Percentiles rank a stretch among this genome's conserved stretches.
These are phyloP conservation scores for Drosophila elegans DNA, from an alignment of 1,140 invertebrate genomes.

Conservation along the genomic window DNA sequence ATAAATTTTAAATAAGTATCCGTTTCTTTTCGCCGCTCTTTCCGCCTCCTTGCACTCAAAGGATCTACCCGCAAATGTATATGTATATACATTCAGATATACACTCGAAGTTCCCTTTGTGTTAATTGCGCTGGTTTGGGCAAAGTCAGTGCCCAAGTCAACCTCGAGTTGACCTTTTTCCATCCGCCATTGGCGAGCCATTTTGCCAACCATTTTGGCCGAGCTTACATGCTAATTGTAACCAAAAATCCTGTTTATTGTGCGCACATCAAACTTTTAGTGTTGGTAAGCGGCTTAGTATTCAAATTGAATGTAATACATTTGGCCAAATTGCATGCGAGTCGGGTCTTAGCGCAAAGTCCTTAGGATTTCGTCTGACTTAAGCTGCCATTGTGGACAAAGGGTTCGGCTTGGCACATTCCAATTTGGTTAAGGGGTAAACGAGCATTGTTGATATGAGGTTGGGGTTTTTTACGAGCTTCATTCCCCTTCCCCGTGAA, in stretches of 20 bases:
- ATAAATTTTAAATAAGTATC: slow-evolving; percentile 84
- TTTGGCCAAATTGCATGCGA: slow-evolving; percentile 81
- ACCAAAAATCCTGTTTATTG: slow-evolving; percentile 82
- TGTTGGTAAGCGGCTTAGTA: slow-evolving; percentile 83
- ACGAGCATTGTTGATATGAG: slow-evolving; percentile 43
- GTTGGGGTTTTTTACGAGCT: slow-evolving; percentile 37
- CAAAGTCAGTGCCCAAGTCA: slow-evolving; percentile 71
- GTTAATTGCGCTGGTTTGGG: slow-evolving; percentile 73
- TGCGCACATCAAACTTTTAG: slow-evolving; percentile 83
- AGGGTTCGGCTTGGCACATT: slow-evolving; percentile 12
- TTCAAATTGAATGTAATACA: slow-evolving; percentile 84
- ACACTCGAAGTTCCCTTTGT: slow-evolving; percentile 63
- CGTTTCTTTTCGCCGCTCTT: slow-evolving; percentile 78
- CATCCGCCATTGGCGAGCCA: background rate
- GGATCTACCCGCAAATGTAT: slow-evolving; percentile 44
- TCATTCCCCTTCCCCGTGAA: background rate
- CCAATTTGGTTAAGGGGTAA: slow-evolving; percentile 37
- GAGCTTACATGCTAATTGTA: slow-evolving; percentile 81
- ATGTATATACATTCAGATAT: slow-evolving; percentile 11
- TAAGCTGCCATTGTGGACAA: slow-evolving; percentile 60
- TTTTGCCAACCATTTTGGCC: slow-evolving; percentile 20
- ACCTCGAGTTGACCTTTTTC: slow-evolving; percentile 34
- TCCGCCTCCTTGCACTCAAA: slow-evolving; percentile 59
- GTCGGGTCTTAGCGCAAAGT: slow-evolving; percentile 70
- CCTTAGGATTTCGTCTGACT: slow-evolving; percentile 64